A percentile compares a stretch with the other conserved stretches of the same genome.
These are phyloP conservation scores for Troglohyphantes excavatus DNA, from an alignment of 2,888 invertebrate genomes.

Conservation along the genomic window DNA sequence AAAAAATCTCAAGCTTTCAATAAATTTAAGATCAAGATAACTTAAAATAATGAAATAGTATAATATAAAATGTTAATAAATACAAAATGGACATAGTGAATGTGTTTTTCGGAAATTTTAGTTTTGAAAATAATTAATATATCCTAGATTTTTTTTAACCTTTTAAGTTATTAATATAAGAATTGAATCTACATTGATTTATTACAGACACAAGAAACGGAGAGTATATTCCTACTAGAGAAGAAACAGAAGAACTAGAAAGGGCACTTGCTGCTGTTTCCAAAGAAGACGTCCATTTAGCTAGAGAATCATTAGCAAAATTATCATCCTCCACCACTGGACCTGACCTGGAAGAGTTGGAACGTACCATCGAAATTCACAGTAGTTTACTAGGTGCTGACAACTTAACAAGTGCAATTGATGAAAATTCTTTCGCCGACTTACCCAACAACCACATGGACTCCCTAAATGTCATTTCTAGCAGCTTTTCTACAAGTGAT, in stretches of 20 bases:
- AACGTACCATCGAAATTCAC: slow-evolving; percentile 73
- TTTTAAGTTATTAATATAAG: no score
- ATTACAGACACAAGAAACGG: slow-evolving; percentile 87
- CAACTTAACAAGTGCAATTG: slow-evolving; percentile 77
- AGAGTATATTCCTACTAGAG: slow-evolving; percentile 88
- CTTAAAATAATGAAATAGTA: no score
- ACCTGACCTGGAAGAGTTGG: slow-evolving; percentile 76
- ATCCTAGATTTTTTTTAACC: neutral
- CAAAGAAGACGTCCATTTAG: slow-evolving; percentile 81
- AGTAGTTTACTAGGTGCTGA: slow-evolving; percentile 77
- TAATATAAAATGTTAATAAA: no score
- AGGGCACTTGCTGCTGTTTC: slow-evolving; percentile 91
- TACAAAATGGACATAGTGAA: no score
- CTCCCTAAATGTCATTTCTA: slow-evolving; percentile 73
- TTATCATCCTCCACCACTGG: slow-evolving; percentile 70
- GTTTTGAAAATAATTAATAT: neutral
- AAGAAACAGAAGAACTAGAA: slow-evolving; percentile 94
- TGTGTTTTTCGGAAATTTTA: no score
- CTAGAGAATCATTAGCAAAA: slow-evolving; percentile 79
- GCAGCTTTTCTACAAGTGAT: slow-evolving; percentile 77
- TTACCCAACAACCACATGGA: slow-evolving; percentile 72
- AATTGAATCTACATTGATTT: no score
- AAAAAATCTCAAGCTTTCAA: no score
- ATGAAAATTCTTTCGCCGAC: slow-evolving; percentile 76
- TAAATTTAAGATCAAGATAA: no score